Percentiles rank a stretch among this genome's conserved stretches.
phyloP scores from a whole-genome alignment of 2,113 vertebrate species.

The Cyprinodon variegatus region DNA sequence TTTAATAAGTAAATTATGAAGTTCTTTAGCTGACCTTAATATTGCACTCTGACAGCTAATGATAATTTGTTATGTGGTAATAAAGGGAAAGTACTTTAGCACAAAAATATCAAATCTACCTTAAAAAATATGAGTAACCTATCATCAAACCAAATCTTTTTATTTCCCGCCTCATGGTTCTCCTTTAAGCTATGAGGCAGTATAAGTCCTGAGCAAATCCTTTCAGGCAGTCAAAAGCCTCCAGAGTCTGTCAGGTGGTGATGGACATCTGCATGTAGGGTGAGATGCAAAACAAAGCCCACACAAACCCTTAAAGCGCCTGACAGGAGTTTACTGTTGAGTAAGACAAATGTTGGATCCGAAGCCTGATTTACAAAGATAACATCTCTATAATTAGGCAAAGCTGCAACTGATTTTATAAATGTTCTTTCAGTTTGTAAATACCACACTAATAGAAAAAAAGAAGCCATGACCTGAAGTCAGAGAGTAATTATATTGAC shows the following conservation, averaged over 20 bases:
- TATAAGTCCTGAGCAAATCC: too few species aligned
- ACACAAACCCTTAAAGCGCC: neutral
- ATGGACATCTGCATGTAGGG: too few species aligned
- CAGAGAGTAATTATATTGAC: slow-evolving; percentile 4
- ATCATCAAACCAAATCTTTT: neutral
- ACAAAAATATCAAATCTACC: too few species aligned
- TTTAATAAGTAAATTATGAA: too few species aligned
- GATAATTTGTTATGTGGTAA: too few species aligned
- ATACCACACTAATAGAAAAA: neutral
- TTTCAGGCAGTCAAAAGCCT: too few species aligned
- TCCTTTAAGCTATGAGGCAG: too few species aligned
- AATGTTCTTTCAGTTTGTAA: neutral
- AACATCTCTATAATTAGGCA: neutral
- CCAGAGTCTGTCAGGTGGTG: too few species aligned
- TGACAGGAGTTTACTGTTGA: neutral
- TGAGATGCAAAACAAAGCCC: too few species aligned
- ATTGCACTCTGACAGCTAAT: too few species aligned
- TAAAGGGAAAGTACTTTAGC: too few species aligned
- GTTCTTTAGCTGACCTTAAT: too few species aligned
- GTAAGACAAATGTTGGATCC: neutral
- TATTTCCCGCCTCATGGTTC: neutral
- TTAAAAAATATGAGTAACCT: neutral
- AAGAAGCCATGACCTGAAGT: slow-evolving; percentile 12
- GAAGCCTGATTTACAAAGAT: neutral
- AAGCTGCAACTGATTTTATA: neutral